Base-by-base conservation (phyloP, 2,113 vertebrate species). In the Merops nubicus region DNA sequence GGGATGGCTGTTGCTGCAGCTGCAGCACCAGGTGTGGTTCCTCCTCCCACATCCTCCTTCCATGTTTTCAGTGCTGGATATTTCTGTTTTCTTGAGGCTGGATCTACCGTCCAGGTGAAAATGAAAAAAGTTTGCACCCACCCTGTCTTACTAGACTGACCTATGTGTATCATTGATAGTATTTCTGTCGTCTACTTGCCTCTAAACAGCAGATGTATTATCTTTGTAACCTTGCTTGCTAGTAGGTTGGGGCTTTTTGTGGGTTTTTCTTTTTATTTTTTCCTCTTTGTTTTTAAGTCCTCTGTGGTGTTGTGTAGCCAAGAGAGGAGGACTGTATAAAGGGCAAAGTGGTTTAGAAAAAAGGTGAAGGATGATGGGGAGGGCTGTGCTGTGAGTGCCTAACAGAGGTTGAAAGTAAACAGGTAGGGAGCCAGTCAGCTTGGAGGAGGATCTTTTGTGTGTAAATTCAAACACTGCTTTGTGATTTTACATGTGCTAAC, bases 401-500 rank as follows among this genome's bases (percentile, higher is more conserved):
- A 67, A n/a, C 23, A 75, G 79, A 81, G 36, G n/a, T n/a, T 91
- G 83, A 95, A 92, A 96, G 92, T 95, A 86, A 96, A 84, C 48
- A 94, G 68, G 88, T 83, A 75, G 73, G 17, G 43, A 95, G 74
- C 45, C 88, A 96, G 67, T 17, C 40, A 6, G 34, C 67, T 84
- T 92, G 72, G 38, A 59, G 95, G 62, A 3, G 5, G 62, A 45
- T 88, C 79, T 90, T 94, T 59, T 31, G 28, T 54, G 34, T 83
- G 33, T 67, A 77, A 88, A 88, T 85, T 91, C 79, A 92, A 89
- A 74, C 21, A 63, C 18, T 0, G 5, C 65, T 88, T 75, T 94
- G 82, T 84, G 90, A 86, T 85, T 93, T 54, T 73, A 57, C 40
- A 0, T 94, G 79, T 85, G 21, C 54, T 88, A 67, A 91, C 90